These are phyloP conservation scores for Chrysemys picta DNA, from an alignment of 2,113 vertebrate genomes.

Conservation along the genomic window DNA sequence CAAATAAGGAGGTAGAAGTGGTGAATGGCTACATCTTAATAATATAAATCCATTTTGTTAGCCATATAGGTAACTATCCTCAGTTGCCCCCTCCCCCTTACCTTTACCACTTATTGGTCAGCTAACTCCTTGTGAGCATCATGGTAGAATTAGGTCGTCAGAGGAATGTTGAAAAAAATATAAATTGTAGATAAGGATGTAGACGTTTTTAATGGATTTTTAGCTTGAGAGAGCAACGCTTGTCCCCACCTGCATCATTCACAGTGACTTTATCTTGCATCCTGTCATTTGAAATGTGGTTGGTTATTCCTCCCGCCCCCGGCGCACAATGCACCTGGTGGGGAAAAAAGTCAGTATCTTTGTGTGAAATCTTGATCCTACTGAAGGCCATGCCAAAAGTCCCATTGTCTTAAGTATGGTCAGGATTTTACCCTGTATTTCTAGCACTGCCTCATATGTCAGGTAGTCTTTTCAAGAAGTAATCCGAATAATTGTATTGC, in stretches of 20 bases:
- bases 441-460: not conserved
- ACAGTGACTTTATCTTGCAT: not conserved
- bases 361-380: accelerated
- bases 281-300: not conserved
- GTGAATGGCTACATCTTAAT: not conserved
- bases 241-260: not conserved
- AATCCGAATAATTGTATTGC: not conserved
- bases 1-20: not conserved
- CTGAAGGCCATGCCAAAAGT: not conserved
- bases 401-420: not conserved
- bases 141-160: not conserved
- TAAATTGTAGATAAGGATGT: not conserved
- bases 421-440: not conserved
- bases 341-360: not conserved
- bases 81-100: not conserved
- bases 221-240: not conserved
- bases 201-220: conserved; percentile 27
- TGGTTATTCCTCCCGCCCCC: not conserved
- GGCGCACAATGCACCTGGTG: not conserved
- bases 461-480: not conserved
- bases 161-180: conserved; percentile 8
- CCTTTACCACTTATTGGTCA: not conserved
- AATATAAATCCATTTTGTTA: not conserved
- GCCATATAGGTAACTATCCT: not conserved
- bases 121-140: not conserved